phyloP scores from a whole-genome alignment of 1,140 invertebrate species.

The Drosophila sulfurigaster region DNA sequence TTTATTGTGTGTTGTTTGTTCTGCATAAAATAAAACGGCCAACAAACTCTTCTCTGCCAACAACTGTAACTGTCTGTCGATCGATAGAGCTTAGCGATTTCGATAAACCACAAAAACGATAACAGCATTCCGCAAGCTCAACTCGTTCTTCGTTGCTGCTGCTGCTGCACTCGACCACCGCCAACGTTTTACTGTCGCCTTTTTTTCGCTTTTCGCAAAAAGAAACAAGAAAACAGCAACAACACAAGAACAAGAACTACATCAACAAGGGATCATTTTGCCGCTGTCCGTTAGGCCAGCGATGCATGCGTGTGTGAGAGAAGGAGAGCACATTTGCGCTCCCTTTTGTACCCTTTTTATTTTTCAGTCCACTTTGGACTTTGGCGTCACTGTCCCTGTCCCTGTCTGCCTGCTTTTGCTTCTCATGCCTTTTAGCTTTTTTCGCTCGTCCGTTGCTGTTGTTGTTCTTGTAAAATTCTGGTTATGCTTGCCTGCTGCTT shows the following conservation, averaged over 20 bases:
- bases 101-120: constrained; percentile 35
- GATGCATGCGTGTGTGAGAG: constrained; percentile 18
- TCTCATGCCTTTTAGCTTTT: constrained; percentile 24
- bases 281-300: constrained; percentile 41
- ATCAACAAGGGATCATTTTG: constrained; percentile 61
- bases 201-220: constrained; percentile 47
- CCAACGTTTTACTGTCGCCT: constrained; percentile 49
- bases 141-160: constrained; percentile 32
- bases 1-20: constrained; percentile 56
- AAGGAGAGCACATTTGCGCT: constrained; percentile 14
- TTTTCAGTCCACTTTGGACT: constrained; percentile 32
- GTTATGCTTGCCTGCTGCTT: constrained; percentile 39
- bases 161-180: constrained; percentile 40
- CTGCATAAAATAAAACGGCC: constrained; percentile 46
- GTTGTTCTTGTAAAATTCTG: constrained; percentile 38
- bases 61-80: constrained; percentile 2
- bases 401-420: constrained; percentile 31
- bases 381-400: constrained; percentile 22
- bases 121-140: constrained; percentile 43
- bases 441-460: constrained; percentile 43
- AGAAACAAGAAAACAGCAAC: constrained; percentile 36
- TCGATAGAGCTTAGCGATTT: constrained; percentile 28
- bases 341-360: constrained; percentile 44
- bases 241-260: constrained; percentile 34
- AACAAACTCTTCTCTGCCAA: constrained; percentile 1